Conservation (phyloP, 1,140 invertebrate species). For the Onthophagus taurus region DNA sequence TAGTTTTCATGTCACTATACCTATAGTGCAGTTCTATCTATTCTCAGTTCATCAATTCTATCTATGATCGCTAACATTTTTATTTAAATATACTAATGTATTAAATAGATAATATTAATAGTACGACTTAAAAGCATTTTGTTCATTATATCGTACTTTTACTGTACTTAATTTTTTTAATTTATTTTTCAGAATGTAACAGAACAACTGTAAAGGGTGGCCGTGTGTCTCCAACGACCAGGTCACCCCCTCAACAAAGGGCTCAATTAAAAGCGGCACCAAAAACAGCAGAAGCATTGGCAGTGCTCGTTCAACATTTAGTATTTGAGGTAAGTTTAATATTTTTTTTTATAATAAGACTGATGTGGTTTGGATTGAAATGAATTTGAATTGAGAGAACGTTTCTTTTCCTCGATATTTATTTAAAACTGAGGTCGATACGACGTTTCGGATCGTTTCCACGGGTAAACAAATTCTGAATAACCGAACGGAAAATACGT, state of each 20-base stretch:
- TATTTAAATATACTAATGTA: not conserved
- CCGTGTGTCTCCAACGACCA: constrained; percentile 30
- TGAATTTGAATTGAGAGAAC: no score
- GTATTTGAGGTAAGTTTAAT: constrained; percentile 53
- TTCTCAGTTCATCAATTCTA: not conserved
- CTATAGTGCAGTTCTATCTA: not conserved
- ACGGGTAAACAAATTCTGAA: no score
- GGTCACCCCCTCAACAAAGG: constrained; percentile 24
- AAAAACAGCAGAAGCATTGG: constrained; percentile 53
- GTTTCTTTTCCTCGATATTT: no score
- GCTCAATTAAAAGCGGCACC: constrained; percentile 31
- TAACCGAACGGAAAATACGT: no score
- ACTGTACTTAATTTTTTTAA: constrained; percentile 12
- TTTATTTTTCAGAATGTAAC: constrained; percentile 31
- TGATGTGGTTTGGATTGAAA: no score
- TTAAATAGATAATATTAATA: not conserved
- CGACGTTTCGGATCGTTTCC: no score
- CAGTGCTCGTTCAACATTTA: constrained; percentile 59
- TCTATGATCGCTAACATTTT: not conserved
- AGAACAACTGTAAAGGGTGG: constrained; percentile 32
- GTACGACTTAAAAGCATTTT: no score
- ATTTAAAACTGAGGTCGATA: no score
- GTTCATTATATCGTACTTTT: no score
- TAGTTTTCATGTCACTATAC: not conserved
- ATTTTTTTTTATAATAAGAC: not conserved